A percentile compares a stretch with the other conserved stretches of the same genome.
Evolutionary conservation across 2,888 invertebrate species (phyloP).

Genomic region (Ptychoptera albimana): DNA sequence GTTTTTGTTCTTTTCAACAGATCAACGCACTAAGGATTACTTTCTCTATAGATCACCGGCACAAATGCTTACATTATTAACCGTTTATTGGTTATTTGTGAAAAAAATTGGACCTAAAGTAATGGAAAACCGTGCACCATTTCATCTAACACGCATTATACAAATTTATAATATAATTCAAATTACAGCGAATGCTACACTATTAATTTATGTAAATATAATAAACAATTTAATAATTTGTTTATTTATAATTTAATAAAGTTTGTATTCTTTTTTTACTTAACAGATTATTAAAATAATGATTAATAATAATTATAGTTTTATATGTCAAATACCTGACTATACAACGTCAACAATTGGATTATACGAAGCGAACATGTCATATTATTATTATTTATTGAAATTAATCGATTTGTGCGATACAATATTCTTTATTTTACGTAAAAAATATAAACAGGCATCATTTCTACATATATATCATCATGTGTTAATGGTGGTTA

Average conservation of each 20-base stretch:
- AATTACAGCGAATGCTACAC: slow-evolving; percentile 39
- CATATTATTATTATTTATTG: slow-evolving; percentile 41
- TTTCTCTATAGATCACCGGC: slow-evolving; percentile 48
- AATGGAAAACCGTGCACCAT: slow-evolving; percentile 48
- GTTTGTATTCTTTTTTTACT: background rate
- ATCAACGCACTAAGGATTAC: slow-evolving; percentile 46
- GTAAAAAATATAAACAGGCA: slow-evolving; percentile 50
- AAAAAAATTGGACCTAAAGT: slow-evolving; percentile 47
- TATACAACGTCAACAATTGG: background rate
- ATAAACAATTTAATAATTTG: background rate
- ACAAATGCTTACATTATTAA: slow-evolving; percentile 36
- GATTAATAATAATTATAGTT: background rate
- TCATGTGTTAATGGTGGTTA: slow-evolving; percentile 50
- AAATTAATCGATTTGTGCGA: slow-evolving; percentile 49
- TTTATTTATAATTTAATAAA: background rate
- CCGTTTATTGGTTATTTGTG: slow-evolving; percentile 49
- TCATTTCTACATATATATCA: slow-evolving; percentile 55
- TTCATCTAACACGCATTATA: slow-evolving; percentile 42
- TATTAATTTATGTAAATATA: slow-evolving; percentile 37
- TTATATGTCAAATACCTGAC: no score
- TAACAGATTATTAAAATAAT: background rate
- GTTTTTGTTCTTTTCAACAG: slow-evolving; percentile 27
- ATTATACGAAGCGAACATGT: background rate
- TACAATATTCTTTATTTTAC: slow-evolving; percentile 51
- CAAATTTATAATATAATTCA: slow-evolving; percentile 49